These are phyloP conservation scores for Nebria salina DNA, from an alignment of 2,888 invertebrate genomes.

Conservation along the genomic window DNA sequence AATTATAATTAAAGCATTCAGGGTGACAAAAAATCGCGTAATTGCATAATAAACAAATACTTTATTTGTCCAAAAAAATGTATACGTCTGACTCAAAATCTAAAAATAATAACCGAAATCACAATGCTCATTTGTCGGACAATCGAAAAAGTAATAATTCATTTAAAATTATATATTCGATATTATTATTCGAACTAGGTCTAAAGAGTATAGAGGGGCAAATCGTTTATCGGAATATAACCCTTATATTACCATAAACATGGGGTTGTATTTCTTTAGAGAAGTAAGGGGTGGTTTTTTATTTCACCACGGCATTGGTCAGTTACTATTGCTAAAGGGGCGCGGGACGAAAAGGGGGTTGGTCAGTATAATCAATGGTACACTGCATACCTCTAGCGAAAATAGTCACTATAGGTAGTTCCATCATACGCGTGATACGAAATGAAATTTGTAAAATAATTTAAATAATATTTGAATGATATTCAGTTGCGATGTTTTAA, in stretches of 20 bases:
- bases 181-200: background rate
- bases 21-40: background rate
- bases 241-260: background rate
- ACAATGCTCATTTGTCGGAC: background rate
- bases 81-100: background rate
- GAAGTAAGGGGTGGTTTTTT: background rate
- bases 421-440: constrained; percentile 7
- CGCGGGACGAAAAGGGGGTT: constrained; percentile 47
- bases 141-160: background rate
- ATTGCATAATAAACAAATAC: background rate
- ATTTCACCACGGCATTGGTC: constrained; percentile 8
- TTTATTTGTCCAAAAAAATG: background rate
- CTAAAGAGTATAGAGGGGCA: background rate
- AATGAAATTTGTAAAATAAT: background rate
- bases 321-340: background rate
- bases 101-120: background rate
- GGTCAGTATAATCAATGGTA: constrained; percentile 53
- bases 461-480: background rate
- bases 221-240: background rate
- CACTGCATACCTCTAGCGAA: constrained; percentile 47
- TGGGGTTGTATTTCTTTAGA: background rate
- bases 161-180: constrained; percentile 1
- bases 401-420: constrained; percentile 39
- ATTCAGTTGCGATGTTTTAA: background rate
- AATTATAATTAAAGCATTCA: too few relatives aligned